A percentile compares a stretch with the other conserved stretches of the same genome.
Evolutionary conservation across 92 coral and sea anemone genomes (phyloP).

Genomic region (Umimayanthus chanpuru): DNA sequence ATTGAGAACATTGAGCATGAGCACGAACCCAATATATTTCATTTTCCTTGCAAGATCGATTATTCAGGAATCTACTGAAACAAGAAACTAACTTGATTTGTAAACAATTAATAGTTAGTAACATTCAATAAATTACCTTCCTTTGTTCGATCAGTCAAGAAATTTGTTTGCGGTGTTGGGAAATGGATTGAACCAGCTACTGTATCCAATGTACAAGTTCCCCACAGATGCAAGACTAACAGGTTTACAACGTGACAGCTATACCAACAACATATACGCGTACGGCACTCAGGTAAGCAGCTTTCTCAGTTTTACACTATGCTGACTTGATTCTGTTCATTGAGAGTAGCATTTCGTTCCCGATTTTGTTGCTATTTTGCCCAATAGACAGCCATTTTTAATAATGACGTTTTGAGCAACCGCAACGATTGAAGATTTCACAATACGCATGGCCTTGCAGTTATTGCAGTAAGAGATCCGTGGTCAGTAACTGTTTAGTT

Average conservation of each 20-base stretch:
- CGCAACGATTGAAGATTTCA: not conserved
- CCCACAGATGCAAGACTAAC: slow-evolving; percentile 46
- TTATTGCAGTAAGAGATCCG: not conserved
- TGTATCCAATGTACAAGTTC: slow-evolving; percentile 66
- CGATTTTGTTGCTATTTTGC: not conserved
- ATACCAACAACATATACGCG: slow-evolving; percentile 68
- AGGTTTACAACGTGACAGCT: slow-evolving; percentile 63
- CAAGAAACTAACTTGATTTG: not conserved
- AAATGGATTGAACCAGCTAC: not conserved
- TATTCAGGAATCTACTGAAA: not conserved
- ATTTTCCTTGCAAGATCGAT: no score
- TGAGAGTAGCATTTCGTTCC: not conserved
- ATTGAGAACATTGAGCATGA: no score
- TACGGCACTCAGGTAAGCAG: slow-evolving; percentile 90
- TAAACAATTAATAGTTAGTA: not conserved
- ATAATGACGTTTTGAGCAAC: not conserved
- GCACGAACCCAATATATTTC: no score
- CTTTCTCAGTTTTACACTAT: not conserved
- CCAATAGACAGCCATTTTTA: no score
- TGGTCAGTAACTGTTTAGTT: not conserved
- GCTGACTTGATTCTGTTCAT: no score
- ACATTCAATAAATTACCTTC: not conserved
- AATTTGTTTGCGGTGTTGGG: slow-evolving; percentile 20
- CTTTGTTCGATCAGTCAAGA: slow-evolving; percentile 19
- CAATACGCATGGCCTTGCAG: not conserved